Base-by-base conservation (phyloP, 1,140 invertebrate species). In the Mactra quadrangularis region DNA sequence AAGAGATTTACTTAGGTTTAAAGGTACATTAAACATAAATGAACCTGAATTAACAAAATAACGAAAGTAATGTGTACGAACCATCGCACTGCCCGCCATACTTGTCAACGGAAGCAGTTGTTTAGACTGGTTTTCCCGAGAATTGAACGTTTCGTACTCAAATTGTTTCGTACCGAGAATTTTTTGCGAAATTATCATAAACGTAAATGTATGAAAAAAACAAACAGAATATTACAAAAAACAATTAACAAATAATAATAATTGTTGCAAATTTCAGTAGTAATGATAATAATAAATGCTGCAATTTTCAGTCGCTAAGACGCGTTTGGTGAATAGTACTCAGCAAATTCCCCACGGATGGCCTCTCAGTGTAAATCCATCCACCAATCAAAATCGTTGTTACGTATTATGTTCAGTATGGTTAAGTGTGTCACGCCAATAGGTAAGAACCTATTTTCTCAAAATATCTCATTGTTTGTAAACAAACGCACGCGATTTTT, bases 21-120 rank as follows among this genome's bases (percentile, higher is more conserved):
- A 62, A 3, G 7, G 25, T 25, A 62, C 3, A 25, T 62, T 57
- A 57, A 31, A 35, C 59, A 29, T 4, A 19, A 27, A 33, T 31
- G 7, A 9, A 27, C 4, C 17, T 31, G 15, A 15, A 3, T 9
- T 6, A 29, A n/a, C 19, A 29, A 3, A 62, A 62, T 62, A 9
- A 29, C 27, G 25, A 29, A n/a, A 29, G 11, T 25, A 15, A 41
- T 53, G 25, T 57, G 50, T 72, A 27, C 74, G 17, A 57, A 76
- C 74, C 74, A 76, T 15, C 9, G 57, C 74, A 76, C 57, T 76
- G 22, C 74, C 74, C 74, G 74, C 74, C 74, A 76, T 76, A 60
- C 74, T 76, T 76, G 59, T 76, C 74, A 76, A 76, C 74, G 31
- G 57, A 60, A 60, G 64, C 47, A 50, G 45, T 27, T 64, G 11